Conservation (phyloP, 2,113 vertebrate genomes). For the Crotalus horridus region DNA sequence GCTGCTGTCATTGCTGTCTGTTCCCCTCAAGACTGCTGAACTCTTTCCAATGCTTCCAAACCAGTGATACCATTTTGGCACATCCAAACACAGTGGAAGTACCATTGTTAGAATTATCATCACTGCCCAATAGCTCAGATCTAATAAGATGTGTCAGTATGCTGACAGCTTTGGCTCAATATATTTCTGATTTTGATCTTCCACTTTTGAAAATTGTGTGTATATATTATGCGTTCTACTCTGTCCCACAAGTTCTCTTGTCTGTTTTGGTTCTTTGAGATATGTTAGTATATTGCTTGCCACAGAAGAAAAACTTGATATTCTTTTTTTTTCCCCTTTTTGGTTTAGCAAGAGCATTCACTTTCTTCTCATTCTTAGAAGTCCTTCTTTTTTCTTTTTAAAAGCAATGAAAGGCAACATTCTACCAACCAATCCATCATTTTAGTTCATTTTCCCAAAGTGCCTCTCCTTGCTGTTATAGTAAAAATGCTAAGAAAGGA, state of each 20-base stretch:
- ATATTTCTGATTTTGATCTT: conserved; percentile 2
- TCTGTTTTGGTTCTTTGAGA: background rate
- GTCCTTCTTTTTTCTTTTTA: background rate
- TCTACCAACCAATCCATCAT: background rate
- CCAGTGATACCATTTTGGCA: background rate
- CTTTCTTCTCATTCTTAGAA: conserved; percentile 8
- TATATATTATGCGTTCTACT: background rate
- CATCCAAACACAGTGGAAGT: background rate
- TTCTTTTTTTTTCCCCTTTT: background rate
- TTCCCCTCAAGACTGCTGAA: background rate
- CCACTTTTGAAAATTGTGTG: background rate
- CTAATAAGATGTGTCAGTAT: background rate
- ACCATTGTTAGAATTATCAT: background rate
- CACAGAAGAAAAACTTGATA: background rate
- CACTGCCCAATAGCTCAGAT: background rate
- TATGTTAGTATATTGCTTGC: background rate
- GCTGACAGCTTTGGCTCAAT: background rate
- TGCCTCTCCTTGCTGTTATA: background rate
- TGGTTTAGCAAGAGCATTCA: background rate
- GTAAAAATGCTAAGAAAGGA: background rate
- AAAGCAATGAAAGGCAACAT: background rate
- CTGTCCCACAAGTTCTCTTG: background rate
- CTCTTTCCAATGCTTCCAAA: background rate
- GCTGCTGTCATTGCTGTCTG: background rate
- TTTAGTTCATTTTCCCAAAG: conserved; percentile 24